These are phyloP conservation scores for Enoplosus armatus DNA, from an alignment of 2,797 vertebrate species.

Conservation along the genomic window DNA sequence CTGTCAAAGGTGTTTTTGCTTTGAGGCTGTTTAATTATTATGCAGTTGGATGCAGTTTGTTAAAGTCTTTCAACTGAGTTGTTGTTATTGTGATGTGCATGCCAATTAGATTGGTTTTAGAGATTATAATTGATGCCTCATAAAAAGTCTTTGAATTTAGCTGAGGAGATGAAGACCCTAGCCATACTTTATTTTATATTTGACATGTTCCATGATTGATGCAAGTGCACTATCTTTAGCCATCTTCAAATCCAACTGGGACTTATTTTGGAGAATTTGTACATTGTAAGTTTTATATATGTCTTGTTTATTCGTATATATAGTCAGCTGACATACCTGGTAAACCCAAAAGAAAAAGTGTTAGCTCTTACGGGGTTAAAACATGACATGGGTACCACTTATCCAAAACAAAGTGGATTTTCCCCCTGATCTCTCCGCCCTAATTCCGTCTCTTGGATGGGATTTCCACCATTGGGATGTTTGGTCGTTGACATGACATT, in stretches of 20 bases:
- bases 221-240: not conserved
- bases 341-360: not conserved
- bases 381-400: slow-evolving; percentile 39
- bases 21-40: slow-evolving; percentile 6
- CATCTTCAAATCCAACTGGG: not conserved
- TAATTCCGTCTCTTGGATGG: slow-evolving; percentile 65
- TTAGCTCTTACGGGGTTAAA: slow-evolving; percentile 15
- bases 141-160: not conserved
- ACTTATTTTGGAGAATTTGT: not conserved
- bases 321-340: not conserved
- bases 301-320: not conserved
- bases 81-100: slow-evolving; percentile 10
- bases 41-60: not conserved
- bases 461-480: slow-evolving; percentile 56
- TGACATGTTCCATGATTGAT: not conserved
- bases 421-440: slow-evolving; percentile 40
- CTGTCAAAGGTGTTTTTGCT: slow-evolving; percentile 2
- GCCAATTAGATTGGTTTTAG: not conserved
- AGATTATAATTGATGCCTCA: not conserved
- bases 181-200: not conserved
- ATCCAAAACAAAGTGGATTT: slow-evolving; percentile 63
- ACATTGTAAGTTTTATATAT: not conserved
- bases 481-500: slow-evolving; percentile 49
- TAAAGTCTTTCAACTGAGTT: not conserved
- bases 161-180: not conserved